Evolutionary conservation across 23 tunicate genomes (phyloP), one percentile per base, ranked within the genome.

Genomic region (Phallusia fumigata): DNA sequence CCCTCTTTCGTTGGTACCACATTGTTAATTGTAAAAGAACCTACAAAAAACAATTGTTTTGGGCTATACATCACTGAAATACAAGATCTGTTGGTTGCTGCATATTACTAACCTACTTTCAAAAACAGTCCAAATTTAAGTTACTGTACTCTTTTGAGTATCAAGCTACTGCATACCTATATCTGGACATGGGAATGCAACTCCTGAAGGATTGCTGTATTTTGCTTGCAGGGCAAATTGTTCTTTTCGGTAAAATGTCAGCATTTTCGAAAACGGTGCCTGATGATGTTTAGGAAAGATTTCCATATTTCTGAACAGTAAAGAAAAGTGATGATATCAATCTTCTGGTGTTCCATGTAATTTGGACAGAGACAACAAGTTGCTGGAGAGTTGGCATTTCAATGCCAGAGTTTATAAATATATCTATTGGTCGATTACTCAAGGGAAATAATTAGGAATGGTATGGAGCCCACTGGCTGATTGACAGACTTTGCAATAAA

Each of bases 221-320:
- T 53, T 74, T 0, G 98, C 93, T 47, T 88, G 83, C 35, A 93
- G 36, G 16, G 45, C 78, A 80, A 93, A 93, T 6, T 76, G 87
- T 65, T 93, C 98, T 72, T 88, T 88, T 58, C 98, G 86, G 76
- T 80, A 85, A 72, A 93, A 88, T 19, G 98, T 88, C 49, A 93
- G 81, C 90, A 93, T 85, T 50, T 93, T 93, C 33, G 93, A 84
- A 49, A 88, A 88, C 21, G 98, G 98, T 18, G 93, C 81, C 15
- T 64, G 83, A 53, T 93, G 98, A 76, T 93, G 90, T 13, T 65
- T 30, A 31, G 98, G 93, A 65, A 93, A 93, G 32, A 93, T 88
- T 32, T 93, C 98, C 85, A 86, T 93, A 52, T 83, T 80, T 16
- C 97, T 92, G 85, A 32, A 75, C 52, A 26, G 26, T 13, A 76